Percentiles rank a stretch among this genome's conserved stretches.
These are phyloP conservation scores for Philhelius pedissequus DNA, from an alignment of 2,888 invertebrate species.

Conservation along the genomic window DNA sequence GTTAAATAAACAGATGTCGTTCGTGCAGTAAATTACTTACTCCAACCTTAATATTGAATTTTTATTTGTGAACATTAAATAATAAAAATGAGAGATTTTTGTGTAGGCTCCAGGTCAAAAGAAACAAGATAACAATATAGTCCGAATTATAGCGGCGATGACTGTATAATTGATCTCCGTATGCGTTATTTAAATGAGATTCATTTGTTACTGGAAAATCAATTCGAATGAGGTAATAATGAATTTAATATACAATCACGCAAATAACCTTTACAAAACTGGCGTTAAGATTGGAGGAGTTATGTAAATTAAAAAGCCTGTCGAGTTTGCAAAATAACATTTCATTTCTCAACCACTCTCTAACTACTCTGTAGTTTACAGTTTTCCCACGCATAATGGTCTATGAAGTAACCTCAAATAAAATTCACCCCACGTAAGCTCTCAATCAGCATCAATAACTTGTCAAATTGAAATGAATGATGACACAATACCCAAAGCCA, in stretches of 20 bases:
- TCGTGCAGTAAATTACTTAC: too few relatives aligned
- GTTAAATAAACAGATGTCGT: too few relatives aligned
- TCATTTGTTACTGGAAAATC: slow-evolving; percentile 2
- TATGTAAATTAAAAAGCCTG: slow-evolving; percentile 4
- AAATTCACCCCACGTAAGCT: slow-evolving; percentile 22
- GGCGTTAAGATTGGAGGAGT: slow-evolving; percentile 8
- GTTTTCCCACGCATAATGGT: slow-evolving; percentile 9
- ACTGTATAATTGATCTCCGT: not conserved
- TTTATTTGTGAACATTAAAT: too few relatives aligned
- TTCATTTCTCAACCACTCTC: not conserved
- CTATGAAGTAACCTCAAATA: not conserved
- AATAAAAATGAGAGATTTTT: too few relatives aligned
- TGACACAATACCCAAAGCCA: slow-evolving; percentile 17
- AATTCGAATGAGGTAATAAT: slow-evolving; percentile 38
- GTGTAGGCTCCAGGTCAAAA: too few relatives aligned
- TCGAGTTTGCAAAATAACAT: not conserved
- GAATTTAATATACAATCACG: slow-evolving; percentile 6
- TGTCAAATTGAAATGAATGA: slow-evolving; percentile 2
- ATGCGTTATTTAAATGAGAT: slow-evolving; percentile 25
- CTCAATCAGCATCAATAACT: not conserved
- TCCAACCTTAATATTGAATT: too few relatives aligned
- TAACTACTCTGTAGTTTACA: not conserved
- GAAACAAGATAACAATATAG: too few relatives aligned
- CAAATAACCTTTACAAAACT: not conserved
- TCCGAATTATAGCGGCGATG: not conserved